phyloP scores from a whole-genome alignment of 1,140 invertebrate species.

The Panulirus ornatus region DNA sequence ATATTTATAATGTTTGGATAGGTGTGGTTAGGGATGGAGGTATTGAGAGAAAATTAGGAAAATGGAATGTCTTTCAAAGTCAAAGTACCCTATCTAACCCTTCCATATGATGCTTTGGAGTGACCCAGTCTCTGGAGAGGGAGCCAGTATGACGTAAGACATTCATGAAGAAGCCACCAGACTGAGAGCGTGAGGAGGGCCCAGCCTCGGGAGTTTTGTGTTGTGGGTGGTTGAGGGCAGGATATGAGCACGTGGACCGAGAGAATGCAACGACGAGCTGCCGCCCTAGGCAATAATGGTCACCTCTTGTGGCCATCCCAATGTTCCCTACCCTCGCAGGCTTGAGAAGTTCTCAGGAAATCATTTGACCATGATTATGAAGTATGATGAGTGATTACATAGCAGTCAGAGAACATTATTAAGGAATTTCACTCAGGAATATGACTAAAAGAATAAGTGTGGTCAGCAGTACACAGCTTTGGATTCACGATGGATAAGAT shows the following conservation, averaged over 20 bases:
- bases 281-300: constrained; percentile 92
- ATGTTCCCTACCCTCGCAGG: constrained; percentile 87
- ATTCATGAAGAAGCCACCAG: constrained; percentile 73
- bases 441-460: background rate
- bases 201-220: constrained; percentile 72
- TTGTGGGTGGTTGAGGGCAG: constrained; percentile 72
- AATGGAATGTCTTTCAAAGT: constrained; percentile 68
- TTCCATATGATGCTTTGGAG: constrained; percentile 65
- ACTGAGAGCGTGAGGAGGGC: constrained; percentile 71
- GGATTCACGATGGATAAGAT: background rate
- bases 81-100: constrained; percentile 60
- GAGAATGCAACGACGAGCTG: constrained; percentile 91
- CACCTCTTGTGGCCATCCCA: constrained; percentile 88
- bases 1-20: constrained; percentile 71
- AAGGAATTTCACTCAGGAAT: background rate
- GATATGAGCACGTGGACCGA: constrained; percentile 93
- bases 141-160: constrained; percentile 70
- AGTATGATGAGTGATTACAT: background rate
- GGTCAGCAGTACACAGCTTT: background rate
- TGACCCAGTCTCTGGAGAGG: constrained; percentile 58
- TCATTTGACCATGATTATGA: background rate
- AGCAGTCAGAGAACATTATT: background rate
- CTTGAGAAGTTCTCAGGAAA: constrained; percentile 84
- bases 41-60: constrained; percentile 60
- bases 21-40: constrained; percentile 69